Evolutionary conservation across 2,797 vertebrate genomes (phyloP), one percentile per base, ranked within the genome.

Genomic region (Echiichthys vipera): DNA sequence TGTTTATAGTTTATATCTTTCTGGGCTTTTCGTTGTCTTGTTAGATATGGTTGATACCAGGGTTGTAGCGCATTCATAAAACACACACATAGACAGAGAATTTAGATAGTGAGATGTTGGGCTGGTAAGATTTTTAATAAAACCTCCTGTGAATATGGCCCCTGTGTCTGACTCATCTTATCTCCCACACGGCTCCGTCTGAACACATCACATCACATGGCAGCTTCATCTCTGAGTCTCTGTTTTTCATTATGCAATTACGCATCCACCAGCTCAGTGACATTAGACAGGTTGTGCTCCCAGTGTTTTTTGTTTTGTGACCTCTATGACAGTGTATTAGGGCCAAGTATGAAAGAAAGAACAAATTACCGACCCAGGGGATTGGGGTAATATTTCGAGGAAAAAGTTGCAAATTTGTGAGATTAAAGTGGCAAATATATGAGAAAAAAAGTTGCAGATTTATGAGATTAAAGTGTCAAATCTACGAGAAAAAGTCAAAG

Each of bases 181-280:
- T 64, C 70, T 45, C 39, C 18, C 2, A 4, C 3, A 15, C 57
- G 29, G 73, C 58, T 57, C 29, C 1, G 2, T 42, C 55, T 66
- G 37, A 53, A 37, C 73, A 24, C 56, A 34, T 62, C 32, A 12
- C 42, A 42, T 46, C 13, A 27, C 7, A 42, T 42, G 36, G 62
- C 49, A 67, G 71, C 62, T 43, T 30, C 40, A 7, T 43, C 71
- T 67, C 62, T 47, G 54, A 49, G 65, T 51, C 47, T 74, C 47
- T 15, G 40, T 70, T 67, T 64, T 46, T 62, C 39, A 43, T 67
- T 32, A 65, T 69, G 55, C 55, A 68, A 57, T 75, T 72, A 70
- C 40, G 55, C 40, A 36, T 71, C 51, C 42, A 39, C 24, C 30
- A 37, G 14, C 46, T 68, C 7, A 13, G 17, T 50, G 50, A 22